Conservation (phyloP, 2,797 vertebrate genomes). For the Rhinella marina region DNA sequence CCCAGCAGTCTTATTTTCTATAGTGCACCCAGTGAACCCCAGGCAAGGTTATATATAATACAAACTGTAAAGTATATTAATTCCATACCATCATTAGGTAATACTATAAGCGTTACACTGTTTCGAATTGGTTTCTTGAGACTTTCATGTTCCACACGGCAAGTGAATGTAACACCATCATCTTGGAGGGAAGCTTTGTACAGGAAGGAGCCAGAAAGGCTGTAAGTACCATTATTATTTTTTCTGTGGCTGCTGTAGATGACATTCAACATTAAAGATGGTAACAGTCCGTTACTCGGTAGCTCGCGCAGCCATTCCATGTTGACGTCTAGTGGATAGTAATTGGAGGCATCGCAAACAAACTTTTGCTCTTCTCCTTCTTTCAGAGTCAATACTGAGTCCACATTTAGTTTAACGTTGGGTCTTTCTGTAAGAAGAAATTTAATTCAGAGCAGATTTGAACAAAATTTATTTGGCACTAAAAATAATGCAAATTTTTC, state of each 20-base stretch:
- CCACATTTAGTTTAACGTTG: conserved; percentile 71
- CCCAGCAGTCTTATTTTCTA: too few relatives aligned
- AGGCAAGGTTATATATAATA: not conserved
- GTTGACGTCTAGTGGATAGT: conserved; percentile 79
- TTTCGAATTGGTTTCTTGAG: conserved; percentile 74
- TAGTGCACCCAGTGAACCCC: too few relatives aligned
- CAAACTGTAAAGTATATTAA: not conserved
- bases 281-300: conserved; percentile 61
- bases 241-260: conserved; percentile 76
- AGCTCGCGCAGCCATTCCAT: conserved; percentile 74
- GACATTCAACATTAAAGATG: conserved; percentile 69
- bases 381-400: conserved; percentile 64
- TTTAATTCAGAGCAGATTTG: not conserved
- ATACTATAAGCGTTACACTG: conserved; percentile 71
- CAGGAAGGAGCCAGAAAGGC: conserved; percentile 76
- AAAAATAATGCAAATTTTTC: not conserved
- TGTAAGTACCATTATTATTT: conserved; percentile 75
- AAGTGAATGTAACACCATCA: conserved; percentile 71
- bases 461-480: not conserved
- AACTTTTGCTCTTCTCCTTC: conserved; percentile 74
- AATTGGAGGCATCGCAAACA: conserved; percentile 70
- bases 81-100: conserved; percentile 58
- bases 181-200: conserved; percentile 69
- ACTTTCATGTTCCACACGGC: conserved; percentile 76
- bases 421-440: conserved; percentile 73